These are phyloP conservation scores for Egretta garzetta DNA, from an alignment of 2,113 vertebrate genomes.

Conservation along the genomic window DNA sequence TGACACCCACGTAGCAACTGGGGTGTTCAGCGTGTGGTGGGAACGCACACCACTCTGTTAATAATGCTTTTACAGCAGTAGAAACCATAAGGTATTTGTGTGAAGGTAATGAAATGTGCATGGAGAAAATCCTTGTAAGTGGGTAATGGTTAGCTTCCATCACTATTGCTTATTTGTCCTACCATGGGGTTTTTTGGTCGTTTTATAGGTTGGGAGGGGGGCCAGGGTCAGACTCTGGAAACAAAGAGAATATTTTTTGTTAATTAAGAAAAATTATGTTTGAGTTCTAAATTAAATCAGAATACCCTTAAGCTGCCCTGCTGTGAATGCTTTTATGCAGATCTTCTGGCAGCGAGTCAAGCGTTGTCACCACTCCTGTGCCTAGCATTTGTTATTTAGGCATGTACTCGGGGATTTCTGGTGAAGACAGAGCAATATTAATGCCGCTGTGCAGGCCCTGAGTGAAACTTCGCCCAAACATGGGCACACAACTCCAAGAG, in stretches of 20 bases:
- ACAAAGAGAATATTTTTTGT: conserved; percentile 18
- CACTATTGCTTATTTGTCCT: not conserved
- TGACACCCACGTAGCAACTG: conserved; percentile 8
- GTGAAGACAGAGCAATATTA: conserved; percentile 61
- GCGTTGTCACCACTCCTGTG: conserved; percentile 38
- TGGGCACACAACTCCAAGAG: not conserved
- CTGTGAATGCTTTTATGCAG: conserved; percentile 7
- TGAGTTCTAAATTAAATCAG: conserved; percentile 42
- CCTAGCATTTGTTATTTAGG: conserved; percentile 25
- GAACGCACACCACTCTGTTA: not conserved
- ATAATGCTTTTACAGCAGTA: not conserved
- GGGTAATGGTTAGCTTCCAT: not conserved
- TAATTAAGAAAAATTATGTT: conserved; percentile 45
- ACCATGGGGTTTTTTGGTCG: accelerated
- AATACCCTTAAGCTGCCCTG: conserved; percentile 41
- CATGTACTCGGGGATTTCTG: not conserved
- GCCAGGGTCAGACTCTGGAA: not conserved
- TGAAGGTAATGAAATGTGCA: not conserved
- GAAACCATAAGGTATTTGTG: not conserved
- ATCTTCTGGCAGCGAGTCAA: conserved; percentile 19
- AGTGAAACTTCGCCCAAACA: conserved; percentile 48
- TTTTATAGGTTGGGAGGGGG: not conserved
- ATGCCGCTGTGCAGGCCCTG: not conserved
- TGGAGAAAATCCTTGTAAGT: not conserved
- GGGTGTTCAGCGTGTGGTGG: not conserved